Base-by-base conservation (phyloP, 2,797 vertebrate species). In the Lacerta bilineata region DNA sequence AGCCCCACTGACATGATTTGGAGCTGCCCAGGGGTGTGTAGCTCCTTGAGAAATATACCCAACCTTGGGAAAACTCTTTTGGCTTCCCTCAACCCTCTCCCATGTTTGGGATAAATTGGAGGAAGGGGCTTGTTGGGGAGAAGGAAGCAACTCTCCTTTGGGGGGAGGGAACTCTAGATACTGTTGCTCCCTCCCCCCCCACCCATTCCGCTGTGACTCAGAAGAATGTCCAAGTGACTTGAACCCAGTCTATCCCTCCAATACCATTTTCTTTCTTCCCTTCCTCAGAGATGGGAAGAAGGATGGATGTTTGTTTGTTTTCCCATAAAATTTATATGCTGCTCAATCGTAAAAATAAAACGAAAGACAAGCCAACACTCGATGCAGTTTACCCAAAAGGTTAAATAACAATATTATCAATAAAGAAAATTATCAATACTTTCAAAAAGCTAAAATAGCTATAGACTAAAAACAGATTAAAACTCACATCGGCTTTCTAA, bases 201-300 rank as follows among this genome's bases (percentile, higher is more conserved):
- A 17, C 17, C 33, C 17, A 17, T 18, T 74, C 36, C 7, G 9
- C 18, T 18, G 33, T 1, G 36, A 17, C 72, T 8, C 72, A 75
- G 72, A 75, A 39, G 36, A 20, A 8, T 1, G 7, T 9, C 72
- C 18, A 7, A 41, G 36, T 3, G 17, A n/a, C 36, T 10, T 36
- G n/a, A 25, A 20, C 33, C 36, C 59, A 79, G 10, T 43, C n/a
- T 36, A 80, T 82, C 17, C 20, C 23, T 80, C 29, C 23, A 78
- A 8, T 50, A 17, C 0, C 0, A 3, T 33, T 68, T 33, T 64
- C 72, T 87, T 13, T 6, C 2, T 27, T 61, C 18, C n/a, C 85
- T 78, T 85, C 77, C 81, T 83, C 74, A 87, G 88, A 87, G 81
- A 87, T 84, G 77, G 46, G 82, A 80, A 93, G 79, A 81, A 80